Base-by-base conservation (phyloP, 1,140 invertebrate species). In the Tetraneura akinire region DNA sequence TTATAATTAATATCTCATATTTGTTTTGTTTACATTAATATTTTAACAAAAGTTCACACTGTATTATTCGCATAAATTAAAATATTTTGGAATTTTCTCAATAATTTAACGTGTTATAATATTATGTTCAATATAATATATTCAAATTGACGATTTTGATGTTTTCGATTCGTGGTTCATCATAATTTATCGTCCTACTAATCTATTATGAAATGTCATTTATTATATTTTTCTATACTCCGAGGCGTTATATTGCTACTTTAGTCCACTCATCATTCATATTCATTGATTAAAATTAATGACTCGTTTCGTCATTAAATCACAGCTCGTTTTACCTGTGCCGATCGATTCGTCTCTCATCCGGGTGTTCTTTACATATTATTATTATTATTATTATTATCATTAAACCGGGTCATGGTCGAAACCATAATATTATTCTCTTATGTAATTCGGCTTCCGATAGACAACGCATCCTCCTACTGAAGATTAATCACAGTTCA, bases 281-380 rank as follows among this genome's bases (percentile, higher is more conserved):
- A 71, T 71, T 18, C 21, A 49, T 37, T 37, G 32, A 37, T 37
- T 37, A 37, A 8, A 37, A 37, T 37, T 71, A 71, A 71, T 71
- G 47, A 71, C 68, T 42, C 68, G 68, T 70, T 47, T 47, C n/a
- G 37, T 71, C 62, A 21, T 64, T 64, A 64, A 64, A 37, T 32
- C 62, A 37, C 18, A 37, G 23, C 23, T 71, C 45, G 42, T 71
- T 71, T 71, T 49, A 45, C 16, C 47, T 47, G 49, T 21, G 68
- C 21, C 29, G 26, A 55, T 73, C 70, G 47, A 53, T 73, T 73
- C 70, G 70, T 73, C 49, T 73, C 49, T 73, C 70, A 47, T 73
- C 18, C 70, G 13, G 49, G 21, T 73, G 8, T 53, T 73, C 26
- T 73, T 73, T 29, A 51, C 29, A 73, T 21, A 73, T 51, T 71